Base-by-base conservation (phyloP, 2,113 vertebrate species). In the Condylura cristata region DNA sequence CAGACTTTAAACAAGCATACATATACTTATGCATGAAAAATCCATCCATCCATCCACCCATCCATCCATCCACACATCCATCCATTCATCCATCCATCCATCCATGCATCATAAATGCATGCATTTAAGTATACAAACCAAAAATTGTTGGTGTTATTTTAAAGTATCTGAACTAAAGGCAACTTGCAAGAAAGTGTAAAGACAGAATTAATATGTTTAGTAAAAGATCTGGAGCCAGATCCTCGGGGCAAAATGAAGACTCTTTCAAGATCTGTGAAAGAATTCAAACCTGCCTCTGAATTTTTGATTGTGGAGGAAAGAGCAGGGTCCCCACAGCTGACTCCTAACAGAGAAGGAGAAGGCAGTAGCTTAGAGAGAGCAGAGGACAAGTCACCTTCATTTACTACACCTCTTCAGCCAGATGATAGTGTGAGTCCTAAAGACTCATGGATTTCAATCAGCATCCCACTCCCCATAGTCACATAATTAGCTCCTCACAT, bases 401-500 rank as follows among this genome's bases (percentile, higher is more conserved):
- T 92, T 83, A 41, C 51, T 14, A 44, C 71, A 86, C 71, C 80
- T 93, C 53, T 84, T 46, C 22, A 70, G 26, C 90, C 20, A 44
- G 51, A 46, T 80, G 76, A 46, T 32, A 34, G 51, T 48, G 71
- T 5, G 34, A 89, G 61, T n/a, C 81, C 39, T 10, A 68, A 91
- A 81, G 79, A 80, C 80, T 32, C 58, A 66, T 41, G 80, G 93
- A 93, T 85, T 93, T 91, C 84, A 92, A 94, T 93, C 93, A 94
- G 89, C 56, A 75, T 20, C 72, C 75, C 84, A 83, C 71, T 95
- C 95, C 60, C 81, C 66, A 70, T 22, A 20, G 80, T 82, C 90
- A 81, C 84, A 90, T 96, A 97, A 97, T 97, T 96, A 96, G 84
- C 91, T 95, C 93, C 94, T 56, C 90, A 96, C 92, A 96, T 96